Evolutionary conservation across 2,888 invertebrate genomes (phyloP), one percentile per base, ranked within the genome.

Genomic region (Helobdella robusta): DNA sequence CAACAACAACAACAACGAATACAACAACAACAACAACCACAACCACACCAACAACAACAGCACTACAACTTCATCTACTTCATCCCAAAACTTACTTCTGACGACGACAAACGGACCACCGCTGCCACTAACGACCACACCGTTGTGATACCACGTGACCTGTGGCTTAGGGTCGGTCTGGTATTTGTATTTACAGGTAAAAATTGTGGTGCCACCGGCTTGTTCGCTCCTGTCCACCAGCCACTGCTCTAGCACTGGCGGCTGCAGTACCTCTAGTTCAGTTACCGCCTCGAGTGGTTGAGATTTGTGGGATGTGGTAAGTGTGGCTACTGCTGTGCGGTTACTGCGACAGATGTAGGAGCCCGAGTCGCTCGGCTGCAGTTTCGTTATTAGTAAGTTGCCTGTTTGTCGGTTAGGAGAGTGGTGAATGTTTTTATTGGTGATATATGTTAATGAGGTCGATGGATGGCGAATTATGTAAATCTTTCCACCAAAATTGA

Each of bases 91-190:
- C 65, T 48, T 25, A 65, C 65, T 60, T 48, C 65, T 40, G 34
- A 65, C 65, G 11, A 50, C 65, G 8, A 46, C 48, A 25, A 60
- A 60, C 50, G 23, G 65, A 34, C 65, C 65, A 3, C 32, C 60
- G 30, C n/a, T n/a, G n/a, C n/a, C n/a, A n/a, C n/a, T n/a, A n/a
- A n/a, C n/a, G n/a, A n/a, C n/a, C 18, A 50, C 23, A 2, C 90
- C 89, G 76, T 93, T 91, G 64, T 91, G 84, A 67, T 91, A 82
- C 93, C 93, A 93, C 70, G 86, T 85, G 20, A 64, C 64, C 40
- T 90, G 83, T 0, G 92, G 91, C 48, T 84, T 81, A 0, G 91
- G 91, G 59, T 85, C 84, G 0, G 91, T 91, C n/a, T n/a, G n/a
- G n/a, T n/a, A n/a, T 8, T 82, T 82, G 48, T 84, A 84, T 75